phyloP scores from a whole-genome alignment of 2,113 vertebrate genomes.

The Vulpes lagopus region DNA sequence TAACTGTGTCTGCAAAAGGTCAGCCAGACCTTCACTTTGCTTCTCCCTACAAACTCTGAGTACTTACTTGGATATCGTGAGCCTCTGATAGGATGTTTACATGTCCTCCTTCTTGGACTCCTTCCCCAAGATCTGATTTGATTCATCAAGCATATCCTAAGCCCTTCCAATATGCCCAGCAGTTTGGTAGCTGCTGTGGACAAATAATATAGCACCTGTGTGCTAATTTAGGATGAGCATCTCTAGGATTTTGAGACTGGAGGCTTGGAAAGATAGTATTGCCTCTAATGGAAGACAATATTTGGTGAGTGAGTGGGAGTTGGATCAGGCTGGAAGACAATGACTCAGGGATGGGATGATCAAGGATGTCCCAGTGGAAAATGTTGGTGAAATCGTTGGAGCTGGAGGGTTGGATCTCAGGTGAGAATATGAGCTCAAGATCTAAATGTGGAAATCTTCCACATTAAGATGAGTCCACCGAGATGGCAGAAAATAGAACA shows the following conservation, averaged over 20 bases:
- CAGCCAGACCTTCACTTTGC: background rate
- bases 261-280: background rate
- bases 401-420: background rate
- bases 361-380: constrained; percentile 10
- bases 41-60: background rate
- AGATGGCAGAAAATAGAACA: constrained; percentile 47
- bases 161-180: background rate
- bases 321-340: background rate
- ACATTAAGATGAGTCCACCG: background rate
- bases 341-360: constrained; percentile 42
- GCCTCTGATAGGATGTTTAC: background rate
- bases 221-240: background rate
- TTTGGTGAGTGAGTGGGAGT: background rate
- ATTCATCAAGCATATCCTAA: background rate
- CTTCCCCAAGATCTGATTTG: constrained; percentile 31
- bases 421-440: background rate
- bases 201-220: background rate
- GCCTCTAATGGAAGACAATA: background rate
- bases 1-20: background rate
- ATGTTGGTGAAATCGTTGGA: background rate
- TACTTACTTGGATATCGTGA: background rate
- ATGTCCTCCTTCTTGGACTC: background rate
- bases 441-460: constrained; percentile 7
- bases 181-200: background rate
- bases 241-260: constrained; percentile 21